phyloP scores from a whole-genome alignment of 2,797 vertebrate species.

The Spondyliosoma cantharus region DNA sequence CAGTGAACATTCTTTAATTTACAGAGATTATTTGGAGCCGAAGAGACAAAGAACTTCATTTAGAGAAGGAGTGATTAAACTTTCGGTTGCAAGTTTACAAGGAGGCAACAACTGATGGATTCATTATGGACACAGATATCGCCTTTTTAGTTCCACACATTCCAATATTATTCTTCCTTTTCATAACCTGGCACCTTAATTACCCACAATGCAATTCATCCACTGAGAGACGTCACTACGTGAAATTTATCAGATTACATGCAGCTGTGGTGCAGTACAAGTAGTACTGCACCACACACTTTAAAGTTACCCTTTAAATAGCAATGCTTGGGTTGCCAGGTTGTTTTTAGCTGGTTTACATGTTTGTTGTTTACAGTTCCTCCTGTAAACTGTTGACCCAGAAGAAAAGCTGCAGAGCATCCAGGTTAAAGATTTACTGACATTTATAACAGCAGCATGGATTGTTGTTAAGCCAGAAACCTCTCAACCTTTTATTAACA shows the following conservation, averaged over 20 bases:
- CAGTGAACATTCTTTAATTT: slow-evolving; percentile 10
- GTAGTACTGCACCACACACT: too few relatives aligned
- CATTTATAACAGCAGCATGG: slow-evolving; percentile 7
- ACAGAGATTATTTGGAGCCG: slow-evolving; percentile 14
- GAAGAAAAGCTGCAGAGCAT: slow-evolving; percentile 12
- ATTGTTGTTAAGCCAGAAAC: neutral
- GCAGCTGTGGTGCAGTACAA: too few relatives aligned
- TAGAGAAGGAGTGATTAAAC: neutral
- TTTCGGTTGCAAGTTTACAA: neutral
- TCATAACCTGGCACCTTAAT: too few relatives aligned
- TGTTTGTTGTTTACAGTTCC: neutral
- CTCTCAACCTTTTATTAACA: neutral
- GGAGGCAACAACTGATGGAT: neutral
- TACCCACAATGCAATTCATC: too few relatives aligned
- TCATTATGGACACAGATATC: too few relatives aligned
- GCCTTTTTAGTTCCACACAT: too few relatives aligned
- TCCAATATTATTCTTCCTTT: too few relatives aligned
- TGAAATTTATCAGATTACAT: too few relatives aligned
- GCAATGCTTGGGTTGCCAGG: too few relatives aligned
- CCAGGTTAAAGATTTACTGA: slow-evolving; percentile 49
- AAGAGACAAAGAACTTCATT: slow-evolving; percentile 2
- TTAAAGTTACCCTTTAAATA: too few relatives aligned
- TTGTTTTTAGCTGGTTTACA: too few relatives aligned
- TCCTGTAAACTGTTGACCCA: slow-evolving; percentile 37
- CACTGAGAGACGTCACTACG: too few relatives aligned